These are phyloP conservation scores for Lineus longissimus DNA, from an alignment of 1,140 invertebrate genomes.

Conservation along the genomic window DNA sequence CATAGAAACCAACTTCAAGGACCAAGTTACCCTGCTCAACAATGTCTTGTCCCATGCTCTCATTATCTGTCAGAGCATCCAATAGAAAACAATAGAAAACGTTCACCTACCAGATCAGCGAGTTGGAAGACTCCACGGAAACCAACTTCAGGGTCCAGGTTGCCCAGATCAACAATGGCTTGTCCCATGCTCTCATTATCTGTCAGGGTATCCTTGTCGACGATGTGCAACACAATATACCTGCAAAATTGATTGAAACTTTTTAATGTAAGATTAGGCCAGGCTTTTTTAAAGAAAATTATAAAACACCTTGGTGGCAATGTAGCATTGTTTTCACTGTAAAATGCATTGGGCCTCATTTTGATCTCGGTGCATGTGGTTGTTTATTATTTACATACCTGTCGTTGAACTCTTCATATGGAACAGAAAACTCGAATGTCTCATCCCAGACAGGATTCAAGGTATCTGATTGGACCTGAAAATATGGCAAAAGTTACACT, in stretches of 20 bases:
- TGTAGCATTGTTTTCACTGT: no score
- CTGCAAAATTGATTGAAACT: slow-evolving; percentile 17
- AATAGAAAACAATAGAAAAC: background rate
- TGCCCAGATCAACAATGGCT: slow-evolving; percentile 36
- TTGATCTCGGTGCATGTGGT: no score
- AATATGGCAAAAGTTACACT: slow-evolving; percentile 2
- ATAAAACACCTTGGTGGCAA: no score
- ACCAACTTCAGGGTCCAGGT: slow-evolving; percentile 30
- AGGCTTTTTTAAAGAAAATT: no score
- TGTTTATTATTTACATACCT: no score
- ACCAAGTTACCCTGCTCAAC: slow-evolving; percentile 35
- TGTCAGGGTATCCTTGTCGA: slow-evolving; percentile 26
- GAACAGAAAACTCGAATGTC: slow-evolving; percentile 41
- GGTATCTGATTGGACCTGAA: slow-evolving; percentile 33
- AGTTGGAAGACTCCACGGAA: slow-evolving; percentile 27
- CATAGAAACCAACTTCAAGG: slow-evolving; percentile 23
- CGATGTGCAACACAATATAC: slow-evolving; percentile 39
- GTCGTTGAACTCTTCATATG: slow-evolving; percentile 34
- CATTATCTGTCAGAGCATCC: slow-evolving; percentile 24
- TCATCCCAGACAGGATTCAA: slow-evolving; percentile 41
- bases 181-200: slow-evolving; percentile 40
- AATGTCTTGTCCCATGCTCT: slow-evolving; percentile 40
- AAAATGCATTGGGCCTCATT: no score
- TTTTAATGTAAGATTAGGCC: no score
- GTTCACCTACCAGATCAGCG: slow-evolving; percentile 35